Evolutionary conservation across 2,888 invertebrate species (phyloP).

Genomic region (Caenorhabditis uteleia): DNA sequence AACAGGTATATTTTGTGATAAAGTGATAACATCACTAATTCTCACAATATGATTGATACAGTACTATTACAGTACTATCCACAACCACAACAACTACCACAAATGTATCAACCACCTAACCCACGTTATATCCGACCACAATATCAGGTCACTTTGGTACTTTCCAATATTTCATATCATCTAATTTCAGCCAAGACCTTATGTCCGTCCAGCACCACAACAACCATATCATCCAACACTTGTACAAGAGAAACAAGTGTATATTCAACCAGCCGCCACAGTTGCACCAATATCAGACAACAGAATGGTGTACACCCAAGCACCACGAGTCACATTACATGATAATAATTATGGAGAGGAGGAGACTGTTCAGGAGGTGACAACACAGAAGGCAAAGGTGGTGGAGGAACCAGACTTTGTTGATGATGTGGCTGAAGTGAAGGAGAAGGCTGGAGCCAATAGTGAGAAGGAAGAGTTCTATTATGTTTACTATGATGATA

Average conservation of each 20-base stretch:
- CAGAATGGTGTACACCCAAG: neutral
- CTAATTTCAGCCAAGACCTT: neutral
- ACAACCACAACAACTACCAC: constrained; percentile 18
- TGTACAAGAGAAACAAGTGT: constrained; percentile 13
- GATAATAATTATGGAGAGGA: constrained; percentile 29
- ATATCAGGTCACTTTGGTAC: constrained; percentile 3
- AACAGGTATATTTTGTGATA: neutral
- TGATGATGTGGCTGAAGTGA: constrained; percentile 23
- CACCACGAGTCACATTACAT: constrained; percentile 14
- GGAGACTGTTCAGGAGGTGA: constrained; percentile 4
- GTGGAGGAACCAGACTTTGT: constrained; percentile 7
- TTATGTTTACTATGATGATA: constrained; percentile 37
- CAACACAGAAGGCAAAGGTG: neutral
- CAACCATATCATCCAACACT: constrained; percentile 8
- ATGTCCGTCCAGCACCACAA: neutral
- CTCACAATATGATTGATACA: neutral
- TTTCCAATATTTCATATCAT: too few species aligned
- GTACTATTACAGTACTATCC: constrained; percentile 18
- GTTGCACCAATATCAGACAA: constrained; percentile 16
- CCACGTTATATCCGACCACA: constrained; percentile 30
- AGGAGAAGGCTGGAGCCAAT: constrained; percentile 10
- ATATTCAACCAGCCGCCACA: constrained; percentile 20
- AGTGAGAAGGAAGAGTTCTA: constrained; percentile 34
- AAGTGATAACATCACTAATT: neutral
- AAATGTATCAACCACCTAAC: constrained; percentile 29